A percentile compares a stretch with the other conserved stretches of the same genome.
Evolutionary conservation across 2,113 vertebrate genomes (phyloP).

Genomic region (Aythya baeri): DNA sequence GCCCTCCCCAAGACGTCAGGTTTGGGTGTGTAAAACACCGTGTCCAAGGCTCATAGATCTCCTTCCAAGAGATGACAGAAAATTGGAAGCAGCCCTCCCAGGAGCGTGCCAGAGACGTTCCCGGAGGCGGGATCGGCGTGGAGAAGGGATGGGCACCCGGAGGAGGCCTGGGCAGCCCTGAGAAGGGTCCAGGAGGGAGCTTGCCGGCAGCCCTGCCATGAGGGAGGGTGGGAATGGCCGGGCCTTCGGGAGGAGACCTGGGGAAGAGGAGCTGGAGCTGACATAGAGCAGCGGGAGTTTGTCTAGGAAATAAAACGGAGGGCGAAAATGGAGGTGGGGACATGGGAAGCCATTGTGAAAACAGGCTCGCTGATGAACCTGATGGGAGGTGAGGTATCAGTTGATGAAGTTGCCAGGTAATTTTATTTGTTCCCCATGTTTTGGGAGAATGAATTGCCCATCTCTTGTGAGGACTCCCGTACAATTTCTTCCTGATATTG

Average conservation of each 20-base stretch:
- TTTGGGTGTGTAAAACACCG: rapidly evolving
- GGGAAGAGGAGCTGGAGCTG: not conserved
- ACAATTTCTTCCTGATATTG: not conserved
- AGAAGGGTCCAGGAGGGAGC: not conserved
- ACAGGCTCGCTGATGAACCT: not conserved
- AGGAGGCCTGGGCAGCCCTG: not conserved
- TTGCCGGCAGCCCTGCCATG: not conserved
- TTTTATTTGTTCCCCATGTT: not conserved
- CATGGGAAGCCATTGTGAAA: not conserved
- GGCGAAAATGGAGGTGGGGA: not conserved
- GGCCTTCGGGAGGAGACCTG: not conserved
- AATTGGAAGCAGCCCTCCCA: not conserved
- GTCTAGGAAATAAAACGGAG: not conserved
- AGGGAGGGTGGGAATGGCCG: not conserved
- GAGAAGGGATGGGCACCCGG: not conserved
- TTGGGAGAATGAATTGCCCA: not conserved
- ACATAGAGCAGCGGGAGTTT: not conserved
- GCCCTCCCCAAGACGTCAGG: not conserved
- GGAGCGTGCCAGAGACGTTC: not conserved
- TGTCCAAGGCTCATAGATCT: not conserved
- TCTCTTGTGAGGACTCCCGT: not conserved
- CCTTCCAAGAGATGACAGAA: not conserved
- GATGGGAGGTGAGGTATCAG: not conserved
- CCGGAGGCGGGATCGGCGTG: not conserved
- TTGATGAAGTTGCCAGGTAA: not conserved